Evolutionary conservation across 1,140 invertebrate species (phyloP), one percentile per base, ranked within the genome.

Genomic region (Antheraea pernyi): DNA sequence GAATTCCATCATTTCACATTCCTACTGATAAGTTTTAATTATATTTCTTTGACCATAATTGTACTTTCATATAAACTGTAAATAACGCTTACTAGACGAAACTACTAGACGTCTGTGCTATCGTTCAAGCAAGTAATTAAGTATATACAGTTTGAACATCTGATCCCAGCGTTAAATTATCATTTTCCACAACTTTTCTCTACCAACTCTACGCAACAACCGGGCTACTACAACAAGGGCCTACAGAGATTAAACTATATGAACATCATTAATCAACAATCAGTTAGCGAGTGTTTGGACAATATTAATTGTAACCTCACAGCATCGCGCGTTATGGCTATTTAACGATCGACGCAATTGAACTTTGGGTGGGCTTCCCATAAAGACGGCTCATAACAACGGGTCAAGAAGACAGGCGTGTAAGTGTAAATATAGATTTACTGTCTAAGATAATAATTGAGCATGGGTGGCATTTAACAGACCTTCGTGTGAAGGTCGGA

Each of bases 331-430:
- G 65, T 76, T 77, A 79, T 81, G 77, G 77, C 73, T 72, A 75
- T 81, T 81, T 83, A 76, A 83, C 78, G 76, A 81, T 66, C 74
- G 46, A 13, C 58, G 69, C 77, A 84, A 84, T 84, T 84, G 80
- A 76, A 75, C 73, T 78, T 73, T 76, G 82, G 82, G 82, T 84
- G 82, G 82, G 82, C 82, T 71, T 58, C 67, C 73, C 74, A 64
- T 81, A 79, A 81, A 81, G 39, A 13, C 62, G 48, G 58, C 66
- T 67, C 59, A 19, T 61, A 37, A 63, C 69, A 67, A 67, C 62
- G 65, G 71, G 71, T 81, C 73, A 75, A 72, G 70, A 71, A 53
- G 7, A 58, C 73, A 63, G 22, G 18, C 48, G 37, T 46, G 46
- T 30, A 16, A 18, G 69, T 61, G 65, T 72, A 76, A 69, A 74